These are phyloP conservation scores for Parasteatoda tepidariorum DNA, from an alignment of 1,140 invertebrate genomes.

Conservation along the genomic window DNA sequence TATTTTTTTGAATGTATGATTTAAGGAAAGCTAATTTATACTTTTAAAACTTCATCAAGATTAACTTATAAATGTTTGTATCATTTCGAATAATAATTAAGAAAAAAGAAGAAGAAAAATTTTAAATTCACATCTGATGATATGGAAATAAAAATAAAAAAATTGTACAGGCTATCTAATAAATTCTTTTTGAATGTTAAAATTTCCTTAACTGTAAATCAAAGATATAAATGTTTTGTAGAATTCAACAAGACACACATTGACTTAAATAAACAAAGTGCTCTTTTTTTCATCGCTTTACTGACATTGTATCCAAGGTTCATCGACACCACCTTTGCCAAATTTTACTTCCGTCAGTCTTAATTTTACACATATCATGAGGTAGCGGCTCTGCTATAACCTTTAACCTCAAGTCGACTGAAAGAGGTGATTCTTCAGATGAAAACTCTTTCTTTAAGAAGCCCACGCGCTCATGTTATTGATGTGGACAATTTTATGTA, in stretches of 20 bases:
- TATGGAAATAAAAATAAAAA: too few species aligned
- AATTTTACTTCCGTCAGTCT: slow-evolving; percentile 22
- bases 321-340: slow-evolving; percentile 18
- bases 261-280: too few species aligned
- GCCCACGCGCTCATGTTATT: neutral
- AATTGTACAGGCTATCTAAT: too few species aligned
- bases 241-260: too few species aligned
- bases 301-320: neutral
- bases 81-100: too few species aligned
- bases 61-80: too few species aligned
- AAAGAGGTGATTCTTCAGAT: neutral
- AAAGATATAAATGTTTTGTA: neutral
- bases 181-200: neutral
- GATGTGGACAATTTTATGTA: neutral
- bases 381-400: slow-evolving; percentile 1
- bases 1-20: too few species aligned
- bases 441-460: neutral
- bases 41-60: too few species aligned
- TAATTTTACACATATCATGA: neutral
- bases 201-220: neutral
- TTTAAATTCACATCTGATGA: too few species aligned
- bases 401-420: slow-evolving; percentile 9
- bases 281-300: neutral
- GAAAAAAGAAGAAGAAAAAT: too few species aligned
- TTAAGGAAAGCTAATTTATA: too few species aligned